Evolutionary conservation across 2,797 vertebrate genomes (phyloP).

Genomic region (Myotis vivesi): DNA sequence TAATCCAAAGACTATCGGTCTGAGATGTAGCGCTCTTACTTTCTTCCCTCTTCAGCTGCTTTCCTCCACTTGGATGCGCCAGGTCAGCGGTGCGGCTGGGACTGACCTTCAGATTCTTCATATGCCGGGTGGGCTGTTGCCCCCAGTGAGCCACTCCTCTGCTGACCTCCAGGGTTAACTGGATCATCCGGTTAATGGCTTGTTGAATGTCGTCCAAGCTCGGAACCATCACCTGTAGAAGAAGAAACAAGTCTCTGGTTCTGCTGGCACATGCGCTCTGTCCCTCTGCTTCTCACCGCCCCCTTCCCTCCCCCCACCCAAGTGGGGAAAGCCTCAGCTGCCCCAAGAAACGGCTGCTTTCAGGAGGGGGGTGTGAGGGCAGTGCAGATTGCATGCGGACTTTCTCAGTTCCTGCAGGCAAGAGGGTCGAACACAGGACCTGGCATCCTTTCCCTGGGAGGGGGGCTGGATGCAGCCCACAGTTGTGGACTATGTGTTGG

Average conservation of each 20-base stretch:
- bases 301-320: accelerated
- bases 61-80: neutral
- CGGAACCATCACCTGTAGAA: conserved; percentile 86
- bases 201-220: conserved; percentile 88
- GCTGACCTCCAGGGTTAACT: conserved; percentile 87
- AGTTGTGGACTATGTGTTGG: neutral
- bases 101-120: neutral
- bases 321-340: neutral
- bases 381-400: neutral
- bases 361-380: neutral
- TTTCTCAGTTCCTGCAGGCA: neutral
- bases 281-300: neutral
- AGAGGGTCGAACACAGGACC: neutral
- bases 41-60: conserved; percentile 58
- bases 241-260: neutral
- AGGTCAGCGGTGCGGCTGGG: neutral
- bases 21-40: conserved; percentile 69
- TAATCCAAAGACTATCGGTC: neutral
- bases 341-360: neutral
- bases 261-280: too few species aligned
- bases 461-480: neutral
- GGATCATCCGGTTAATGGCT: conserved; percentile 84
- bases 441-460: neutral
- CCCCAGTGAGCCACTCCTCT: conserved; percentile 87
- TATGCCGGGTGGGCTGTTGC: conserved; percentile 75